Evolutionary conservation across 2,888 invertebrate species (phyloP).

Genomic region (Drosophila imparisetae): DNA sequence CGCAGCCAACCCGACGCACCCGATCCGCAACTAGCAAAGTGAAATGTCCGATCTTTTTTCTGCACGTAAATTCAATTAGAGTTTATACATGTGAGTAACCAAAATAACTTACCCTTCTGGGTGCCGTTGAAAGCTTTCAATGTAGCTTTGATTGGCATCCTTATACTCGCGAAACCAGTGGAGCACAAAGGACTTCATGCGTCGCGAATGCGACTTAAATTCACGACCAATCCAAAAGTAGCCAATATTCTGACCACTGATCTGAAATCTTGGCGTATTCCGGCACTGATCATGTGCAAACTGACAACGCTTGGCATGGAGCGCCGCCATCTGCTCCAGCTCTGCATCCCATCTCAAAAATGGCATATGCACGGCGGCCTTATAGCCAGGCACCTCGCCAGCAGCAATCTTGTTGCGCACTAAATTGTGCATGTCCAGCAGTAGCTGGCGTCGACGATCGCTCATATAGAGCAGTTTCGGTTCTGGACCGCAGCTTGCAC

Average conservation of each 20-base stretch:
- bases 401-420: slow-evolving; percentile 80
- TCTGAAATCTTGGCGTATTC: slow-evolving; percentile 77
- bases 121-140: slow-evolving; percentile 76
- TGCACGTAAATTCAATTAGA: slow-evolving; percentile 28
- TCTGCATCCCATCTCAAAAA: slow-evolving; percentile 82
- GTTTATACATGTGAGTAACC: too few species aligned
- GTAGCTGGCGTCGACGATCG: slow-evolving; percentile 76
- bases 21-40: slow-evolving; percentile 82
- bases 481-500: slow-evolving; percentile 64
- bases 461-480: slow-evolving; percentile 79
- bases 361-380: slow-evolving; percentile 81
- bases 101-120: slow-evolving; percentile 60
- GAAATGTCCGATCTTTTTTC: slow-evolving; percentile 84
- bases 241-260: slow-evolving; percentile 83
- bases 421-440: slow-evolving; percentile 83
- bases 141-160: slow-evolving; percentile 81
- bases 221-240: slow-evolving; percentile 81
- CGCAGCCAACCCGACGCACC: slow-evolving; percentile 82
- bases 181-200: slow-evolving; percentile 81
- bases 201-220: slow-evolving; percentile 81
- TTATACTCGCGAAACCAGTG: slow-evolving; percentile 82
- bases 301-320: slow-evolving; percentile 81
- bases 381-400: slow-evolving; percentile 77
- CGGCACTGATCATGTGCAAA: slow-evolving; percentile 82
- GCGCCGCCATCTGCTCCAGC: slow-evolving; percentile 77